Evolutionary conservation across 2,113 vertebrate species (phyloP), one percentile per base, ranked within the genome.

Genomic region (Apeltes quadracus): DNA sequence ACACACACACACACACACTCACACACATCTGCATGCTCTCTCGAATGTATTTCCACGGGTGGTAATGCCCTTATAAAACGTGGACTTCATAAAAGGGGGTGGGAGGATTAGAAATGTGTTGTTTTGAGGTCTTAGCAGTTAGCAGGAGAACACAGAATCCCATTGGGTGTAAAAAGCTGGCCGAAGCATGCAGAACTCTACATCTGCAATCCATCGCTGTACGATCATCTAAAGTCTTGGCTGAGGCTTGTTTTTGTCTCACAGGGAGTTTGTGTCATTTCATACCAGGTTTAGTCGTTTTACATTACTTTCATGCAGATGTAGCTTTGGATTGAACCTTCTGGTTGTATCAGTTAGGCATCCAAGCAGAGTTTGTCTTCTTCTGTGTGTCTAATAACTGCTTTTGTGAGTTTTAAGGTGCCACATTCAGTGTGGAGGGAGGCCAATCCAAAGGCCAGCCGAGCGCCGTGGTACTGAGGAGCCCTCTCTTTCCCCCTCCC

Each of bases 401-500:
- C 53, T 25, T 82, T 41, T 81, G 54, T 84, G 34, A 75, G 66
- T 82, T 41, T 68, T n/a, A 83, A 98, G 98, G 94, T 58, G 86
- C 83, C 20, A 86, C 90, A 1, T 91, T 98, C 66, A 84, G 91
- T 64, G 93, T 97, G 53, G 95, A 96, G 68, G 96, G 95, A 73
- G 93, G 92, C 16, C 95, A 95, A 18, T 89, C 79, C 57, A 90
- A 92, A 82, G 73, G 90, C 41, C 94, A 91, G 23, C 87, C 87
- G 8, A 81, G 92, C 72, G 91, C 92, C 41, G 91, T 92, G 1
- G 70, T 92, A 2, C 89, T 97, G 82, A 95, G 94, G 87, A 98
- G 97, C 46, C 80, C 90, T 0, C 83, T 94, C 0, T 98, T 96
- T 83, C 95, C 97, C 0, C 93, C 95, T 34, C 97, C 98, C 6